phyloP scores from a whole-genome alignment of 2,113 vertebrate species.

The Mastomys coucha region DNA sequence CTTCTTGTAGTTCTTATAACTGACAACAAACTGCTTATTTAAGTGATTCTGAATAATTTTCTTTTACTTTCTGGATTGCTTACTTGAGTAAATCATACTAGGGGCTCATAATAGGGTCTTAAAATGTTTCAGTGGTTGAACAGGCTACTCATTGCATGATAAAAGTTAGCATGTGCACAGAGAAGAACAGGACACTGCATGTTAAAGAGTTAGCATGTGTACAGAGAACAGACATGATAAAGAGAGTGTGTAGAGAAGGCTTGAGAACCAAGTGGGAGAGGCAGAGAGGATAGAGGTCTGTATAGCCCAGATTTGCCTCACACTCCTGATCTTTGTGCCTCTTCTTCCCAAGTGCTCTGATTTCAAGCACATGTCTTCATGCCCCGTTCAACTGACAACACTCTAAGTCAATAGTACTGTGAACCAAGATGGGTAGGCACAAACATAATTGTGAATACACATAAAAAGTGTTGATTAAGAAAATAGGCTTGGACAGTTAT shows the following conservation, averaged over 20 bases:
- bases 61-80: conserved; percentile 35
- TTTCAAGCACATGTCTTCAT: neutral
- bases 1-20: conserved; percentile 25
- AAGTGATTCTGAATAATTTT: conserved; percentile 31
- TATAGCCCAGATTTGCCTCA: neutral
- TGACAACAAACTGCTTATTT: conserved; percentile 40
- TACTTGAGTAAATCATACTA: conserved; percentile 52
- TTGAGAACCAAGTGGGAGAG: neutral
- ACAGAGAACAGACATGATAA: neutral
- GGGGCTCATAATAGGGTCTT: conserved; percentile 5
- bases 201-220: neutral
- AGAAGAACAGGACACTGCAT: neutral
- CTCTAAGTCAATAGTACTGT: neutral
- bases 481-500: neutral
- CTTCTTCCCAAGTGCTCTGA: neutral
- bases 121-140: neutral
- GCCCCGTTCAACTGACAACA: neutral
- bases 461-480: conserved; percentile 14
- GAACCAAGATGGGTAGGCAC: neutral
- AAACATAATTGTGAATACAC: neutral
- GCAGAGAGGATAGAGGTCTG: neutral
- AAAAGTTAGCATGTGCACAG: neutral
- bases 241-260: neutral
- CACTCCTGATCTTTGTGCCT: neutral
- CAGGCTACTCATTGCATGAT: neutral